Evolutionary conservation across 1,140 invertebrate species (phyloP).

Genomic region (Trichoplusia ni): DNA sequence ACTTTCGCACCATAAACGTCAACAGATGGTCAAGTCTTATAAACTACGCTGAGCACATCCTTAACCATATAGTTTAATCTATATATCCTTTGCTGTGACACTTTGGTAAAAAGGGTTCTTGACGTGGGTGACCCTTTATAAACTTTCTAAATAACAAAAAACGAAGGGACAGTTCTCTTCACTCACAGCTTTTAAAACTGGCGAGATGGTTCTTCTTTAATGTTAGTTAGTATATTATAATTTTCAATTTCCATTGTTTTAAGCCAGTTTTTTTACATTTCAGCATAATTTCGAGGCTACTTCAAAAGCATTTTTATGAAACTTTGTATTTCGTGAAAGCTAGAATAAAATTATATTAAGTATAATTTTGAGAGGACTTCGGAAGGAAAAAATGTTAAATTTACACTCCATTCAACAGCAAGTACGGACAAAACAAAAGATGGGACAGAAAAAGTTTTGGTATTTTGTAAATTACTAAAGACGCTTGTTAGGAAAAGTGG

Average conservation of each 20-base stretch:
- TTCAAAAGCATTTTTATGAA: slow-evolving; percentile 14
- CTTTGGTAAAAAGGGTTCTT: slow-evolving; percentile 9
- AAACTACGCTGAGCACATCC: not conserved
- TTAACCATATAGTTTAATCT: not conserved
- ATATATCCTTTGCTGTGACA: slow-evolving; percentile 4
- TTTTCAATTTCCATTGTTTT: not conserved
- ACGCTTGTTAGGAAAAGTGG: too few species aligned
- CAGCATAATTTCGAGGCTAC: slow-evolving; percentile 10
- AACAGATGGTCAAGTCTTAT: too few species aligned
- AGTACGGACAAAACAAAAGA: too few species aligned
- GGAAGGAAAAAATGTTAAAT: too few species aligned
- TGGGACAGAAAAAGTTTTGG: too few species aligned
- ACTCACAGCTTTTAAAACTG: slow-evolving; percentile 13
- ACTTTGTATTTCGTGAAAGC: slow-evolving; percentile 14
- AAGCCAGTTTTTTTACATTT: slow-evolving; percentile 10
- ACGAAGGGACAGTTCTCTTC: not conserved
- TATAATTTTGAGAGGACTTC: not conserved
- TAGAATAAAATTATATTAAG: slow-evolving; percentile 7
- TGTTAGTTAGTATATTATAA: slow-evolving; percentile 8
- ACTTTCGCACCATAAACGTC: too few species aligned
- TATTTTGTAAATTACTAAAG: too few species aligned
- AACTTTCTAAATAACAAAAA: not conserved
- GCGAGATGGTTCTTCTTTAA: not conserved
- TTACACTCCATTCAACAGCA: too few species aligned
- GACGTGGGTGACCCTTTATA: slow-evolving; percentile 2